Conservation (phyloP, 2,113 vertebrate genomes). For the Triplophysa dalaica region DNA sequence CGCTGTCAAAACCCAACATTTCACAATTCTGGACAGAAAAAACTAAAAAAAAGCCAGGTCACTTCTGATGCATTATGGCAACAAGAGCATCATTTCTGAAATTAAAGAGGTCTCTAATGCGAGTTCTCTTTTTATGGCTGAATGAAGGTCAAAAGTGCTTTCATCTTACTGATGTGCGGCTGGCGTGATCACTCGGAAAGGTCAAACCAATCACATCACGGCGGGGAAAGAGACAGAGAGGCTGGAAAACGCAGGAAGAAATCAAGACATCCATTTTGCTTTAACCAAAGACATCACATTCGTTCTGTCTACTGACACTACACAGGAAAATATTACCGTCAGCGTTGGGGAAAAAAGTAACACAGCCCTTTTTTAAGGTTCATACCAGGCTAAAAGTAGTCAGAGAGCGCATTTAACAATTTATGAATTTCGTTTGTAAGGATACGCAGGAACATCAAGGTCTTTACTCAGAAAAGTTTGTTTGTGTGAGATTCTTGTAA, state of each 20-base stretch:
- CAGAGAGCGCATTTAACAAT: too few relatives aligned
- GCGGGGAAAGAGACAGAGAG: not conserved
- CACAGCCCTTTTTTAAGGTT: not conserved
- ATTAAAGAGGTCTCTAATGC: conserved; percentile 31
- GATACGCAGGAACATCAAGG: not conserved
- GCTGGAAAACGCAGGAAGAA: not conserved
- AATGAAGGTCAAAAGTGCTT: conserved; percentile 48
- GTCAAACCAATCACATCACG: conserved; percentile 40
- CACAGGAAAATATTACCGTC: conserved; percentile 18
- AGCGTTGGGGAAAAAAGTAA: not conserved
- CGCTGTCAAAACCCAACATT: not conserved
- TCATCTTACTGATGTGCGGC: conserved; percentile 39
- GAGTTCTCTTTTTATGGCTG: conserved; percentile 40
- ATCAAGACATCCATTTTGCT: not conserved
- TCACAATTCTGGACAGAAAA: not conserved
- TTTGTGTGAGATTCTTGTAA: not conserved
- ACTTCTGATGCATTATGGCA: conserved; percentile 37
- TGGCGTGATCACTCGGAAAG: conserved; percentile 44
- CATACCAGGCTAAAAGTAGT: not conserved
- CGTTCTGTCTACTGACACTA: not conserved
- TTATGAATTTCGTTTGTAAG: not conserved
- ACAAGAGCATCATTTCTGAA: conserved; percentile 21
- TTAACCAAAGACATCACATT: not conserved
- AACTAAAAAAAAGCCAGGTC: not conserved
- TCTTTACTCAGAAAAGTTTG: conserved; percentile 3